These are phyloP conservation scores for Takifugu flavidus DNA, from an alignment of 2,113 vertebrate species.

Conservation along the genomic window DNA sequence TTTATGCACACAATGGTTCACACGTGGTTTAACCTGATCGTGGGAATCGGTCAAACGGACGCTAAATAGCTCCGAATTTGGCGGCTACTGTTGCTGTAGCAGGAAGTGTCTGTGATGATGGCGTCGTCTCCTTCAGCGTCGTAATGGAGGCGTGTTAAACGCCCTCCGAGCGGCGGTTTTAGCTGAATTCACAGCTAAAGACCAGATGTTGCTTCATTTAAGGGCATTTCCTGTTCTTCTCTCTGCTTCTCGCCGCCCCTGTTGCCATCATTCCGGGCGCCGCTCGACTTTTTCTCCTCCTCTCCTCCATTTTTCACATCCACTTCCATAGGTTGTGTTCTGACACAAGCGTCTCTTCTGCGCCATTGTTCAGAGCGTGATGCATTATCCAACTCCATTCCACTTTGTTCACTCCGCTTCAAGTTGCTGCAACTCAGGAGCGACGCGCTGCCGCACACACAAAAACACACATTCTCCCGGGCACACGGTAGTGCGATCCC, in stretches of 20 bases:
- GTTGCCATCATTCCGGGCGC: background rate
- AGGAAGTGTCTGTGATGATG: too few species aligned
- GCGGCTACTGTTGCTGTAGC: too few species aligned
- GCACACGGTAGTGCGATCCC: constrained; percentile 29
- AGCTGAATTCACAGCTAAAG: too few species aligned
- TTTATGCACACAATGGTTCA: too few species aligned
- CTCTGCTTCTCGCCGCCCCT: background rate
- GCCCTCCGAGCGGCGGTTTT: too few species aligned
- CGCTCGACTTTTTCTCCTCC: background rate
- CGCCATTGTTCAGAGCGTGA: constrained; percentile 49
- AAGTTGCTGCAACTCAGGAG: constrained; percentile 48
- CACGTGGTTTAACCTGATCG: too few species aligned
- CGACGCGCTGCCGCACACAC: constrained; percentile 21
- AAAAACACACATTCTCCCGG: background rate
- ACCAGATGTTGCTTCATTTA: too few species aligned
- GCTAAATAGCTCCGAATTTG: too few species aligned
- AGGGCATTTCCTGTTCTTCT: constrained; percentile 11
- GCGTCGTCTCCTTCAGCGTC: too few species aligned
- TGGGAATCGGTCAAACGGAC: too few species aligned
- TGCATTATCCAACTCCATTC: constrained; percentile 68
- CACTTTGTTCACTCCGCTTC: constrained; percentile 56
- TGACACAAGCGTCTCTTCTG: constrained; percentile 24
- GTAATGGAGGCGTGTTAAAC: too few species aligned
- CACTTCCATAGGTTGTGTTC: constrained; percentile 16
- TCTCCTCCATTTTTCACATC: background rate